Conservation (phyloP, 2,888 invertebrate genomes). For the Ochlodes sylvanus region DNA sequence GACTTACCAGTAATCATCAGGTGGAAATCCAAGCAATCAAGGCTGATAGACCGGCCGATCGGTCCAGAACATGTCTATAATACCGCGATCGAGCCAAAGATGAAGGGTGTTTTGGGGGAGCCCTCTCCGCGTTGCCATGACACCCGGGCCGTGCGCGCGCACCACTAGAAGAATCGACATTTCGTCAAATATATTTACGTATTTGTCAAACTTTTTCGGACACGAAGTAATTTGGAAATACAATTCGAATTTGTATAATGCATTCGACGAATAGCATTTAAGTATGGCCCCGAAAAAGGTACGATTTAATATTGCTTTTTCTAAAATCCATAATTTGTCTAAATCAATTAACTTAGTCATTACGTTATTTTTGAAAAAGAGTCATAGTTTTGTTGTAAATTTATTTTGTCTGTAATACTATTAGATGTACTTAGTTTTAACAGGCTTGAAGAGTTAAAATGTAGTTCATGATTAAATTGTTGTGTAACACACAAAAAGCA, state of each 20-base stretch:
- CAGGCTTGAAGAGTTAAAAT: no score
- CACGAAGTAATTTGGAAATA: constrained; percentile 8
- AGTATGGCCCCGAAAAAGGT: constrained; percentile 79
- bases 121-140: constrained; percentile 62
- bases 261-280: constrained; percentile 21
- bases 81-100: constrained; percentile 41
- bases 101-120: constrained; percentile 45
- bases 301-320: constrained; percentile 47
- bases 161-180: constrained; percentile 44
- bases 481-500: constrained; percentile 22
- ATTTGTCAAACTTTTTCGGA: constrained; percentile 58
- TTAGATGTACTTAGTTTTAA: no score
- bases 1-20: constrained; percentile 32
- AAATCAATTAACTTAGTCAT: no score
- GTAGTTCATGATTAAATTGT: neutral
- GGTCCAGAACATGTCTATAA: constrained; percentile 36
- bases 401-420: no score
- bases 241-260: constrained; percentile 1
- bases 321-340: neutral
- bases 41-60: constrained; percentile 21
- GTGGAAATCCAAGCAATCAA: constrained; percentile 3
- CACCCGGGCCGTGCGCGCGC: constrained; percentile 74
- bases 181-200: constrained; percentile 64
- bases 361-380: neutral
- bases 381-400: no score